Evolutionary conservation across 2,113 vertebrate genomes (phyloP), one percentile per base, ranked within the genome.

Genomic region (Dasyprocta punctata): DNA sequence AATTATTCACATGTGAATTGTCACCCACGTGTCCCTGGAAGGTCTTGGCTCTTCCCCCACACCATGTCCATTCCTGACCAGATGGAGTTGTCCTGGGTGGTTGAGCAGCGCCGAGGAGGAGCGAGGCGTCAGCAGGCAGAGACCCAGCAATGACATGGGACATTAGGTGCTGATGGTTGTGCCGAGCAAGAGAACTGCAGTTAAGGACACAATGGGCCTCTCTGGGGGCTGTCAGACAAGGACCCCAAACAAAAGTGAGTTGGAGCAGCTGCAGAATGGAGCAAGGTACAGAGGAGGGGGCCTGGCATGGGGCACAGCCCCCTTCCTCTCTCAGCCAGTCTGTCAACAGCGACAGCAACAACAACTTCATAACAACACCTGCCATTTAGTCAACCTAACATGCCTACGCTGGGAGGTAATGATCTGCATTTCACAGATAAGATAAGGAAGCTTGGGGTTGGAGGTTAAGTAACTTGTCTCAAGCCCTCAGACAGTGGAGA

Each of bases 71-170:
- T 63, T 65, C 33, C 83, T 26, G 17, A 67, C 81, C 97, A 97
- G 94, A 92, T 92, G 95, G 92, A 61, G 4, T 26, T 52, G 58
- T 36, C 82, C 94, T 84, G 91, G 82, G 89, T 93, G 83, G 83
- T 73, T 96, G 78, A 95, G 80, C 89, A 78, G 87, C 80, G 3
- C 61, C 3, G 12, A 94, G 65, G 96, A 88, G 26, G 96, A 90
- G 11, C 0, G 33, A 95, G 88, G 86, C 86, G 92, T 94, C 96
- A 85, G 69, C 89, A 80, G 91, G 84, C 91, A 87, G 83, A 97
- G 95, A 97, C 71, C 94, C 82, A 93, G 98, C 86, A 98, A 95
- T 98, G 95, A 98, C 97, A 98, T 28, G 96, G 98, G 97, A 98
- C 98, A 97, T 97, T 97, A 97, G 97, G 88, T 97, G 96, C 96